Evolutionary conservation across 2,888 invertebrate genomes (phyloP).

Genomic region (Coremacera marginata): DNA sequence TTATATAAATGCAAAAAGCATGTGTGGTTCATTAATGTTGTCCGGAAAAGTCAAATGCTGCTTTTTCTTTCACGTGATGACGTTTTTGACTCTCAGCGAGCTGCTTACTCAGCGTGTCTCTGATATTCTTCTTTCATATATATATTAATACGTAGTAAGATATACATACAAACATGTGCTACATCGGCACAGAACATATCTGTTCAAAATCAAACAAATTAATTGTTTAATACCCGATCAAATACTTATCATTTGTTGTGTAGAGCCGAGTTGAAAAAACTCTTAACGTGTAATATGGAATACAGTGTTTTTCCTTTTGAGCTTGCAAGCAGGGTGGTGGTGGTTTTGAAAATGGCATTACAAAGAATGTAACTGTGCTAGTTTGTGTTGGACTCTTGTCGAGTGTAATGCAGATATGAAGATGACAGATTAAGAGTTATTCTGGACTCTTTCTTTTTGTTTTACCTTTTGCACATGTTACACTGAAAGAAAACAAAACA

Average conservation of each 20-base stretch:
- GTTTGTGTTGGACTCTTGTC: no score
- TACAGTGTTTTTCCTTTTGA: no score
- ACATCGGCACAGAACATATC: not conserved
- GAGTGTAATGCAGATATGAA: no score
- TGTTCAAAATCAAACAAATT: not conserved
- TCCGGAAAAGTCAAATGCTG: not conserved
- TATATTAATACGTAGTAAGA: not conserved
- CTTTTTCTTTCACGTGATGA: conserved; percentile 9
- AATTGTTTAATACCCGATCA: not conserved
- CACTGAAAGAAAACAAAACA: not conserved
- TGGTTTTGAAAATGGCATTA: no score
- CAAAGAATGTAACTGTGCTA: no score
- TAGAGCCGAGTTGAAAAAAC: not conserved
- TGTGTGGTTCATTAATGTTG: not conserved
- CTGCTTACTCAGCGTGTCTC: not conserved
- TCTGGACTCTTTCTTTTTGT: not conserved
- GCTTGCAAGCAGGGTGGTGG: no score
- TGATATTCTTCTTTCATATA: not conserved
- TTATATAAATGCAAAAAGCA: not conserved
- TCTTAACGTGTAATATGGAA: no score
- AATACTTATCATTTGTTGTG: not conserved
- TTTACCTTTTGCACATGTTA: not conserved
- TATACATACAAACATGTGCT: not conserved
- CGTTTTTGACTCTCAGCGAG: conserved; percentile 1
- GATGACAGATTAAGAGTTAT: not conserved